Evolutionary conservation across 2,888 invertebrate genomes (phyloP).

Genomic region (Parasteatoda lunata): DNA sequence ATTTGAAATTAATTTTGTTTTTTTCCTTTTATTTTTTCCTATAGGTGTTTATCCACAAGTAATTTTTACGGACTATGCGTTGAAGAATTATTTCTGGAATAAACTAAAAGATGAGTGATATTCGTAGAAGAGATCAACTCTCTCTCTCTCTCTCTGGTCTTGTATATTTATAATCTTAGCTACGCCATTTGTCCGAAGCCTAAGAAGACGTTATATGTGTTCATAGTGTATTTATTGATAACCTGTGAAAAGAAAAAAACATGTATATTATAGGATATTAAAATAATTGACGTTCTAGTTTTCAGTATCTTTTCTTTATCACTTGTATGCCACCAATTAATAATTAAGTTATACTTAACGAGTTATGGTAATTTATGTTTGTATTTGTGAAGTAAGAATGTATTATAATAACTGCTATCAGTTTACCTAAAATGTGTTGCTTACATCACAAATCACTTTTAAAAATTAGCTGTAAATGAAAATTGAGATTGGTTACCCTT

Average conservation of each 20-base stretch:
- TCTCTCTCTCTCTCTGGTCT: conserved; percentile 25
- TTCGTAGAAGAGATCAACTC: conserved; percentile 50
- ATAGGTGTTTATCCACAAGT: conserved; percentile 67
- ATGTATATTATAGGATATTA: conserved; percentile 69
- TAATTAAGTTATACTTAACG: too few species aligned
- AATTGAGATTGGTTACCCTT: too few species aligned
- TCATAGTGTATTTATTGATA: conserved; percentile 69
- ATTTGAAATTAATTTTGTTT: conserved; percentile 27
- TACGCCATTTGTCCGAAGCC: conserved; percentile 51
- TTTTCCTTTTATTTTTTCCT: conserved; percentile 49
- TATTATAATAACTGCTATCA: too few species aligned
- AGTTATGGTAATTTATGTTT: too few species aligned
- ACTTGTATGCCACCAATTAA: conserved; percentile 44
- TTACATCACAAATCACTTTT: too few species aligned
- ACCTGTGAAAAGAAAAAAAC: conserved; percentile 62
- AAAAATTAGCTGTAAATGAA: too few species aligned
- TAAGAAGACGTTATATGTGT: conserved; percentile 63
- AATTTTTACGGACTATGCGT: conserved; percentile 60
- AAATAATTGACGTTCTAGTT: conserved; percentile 68
- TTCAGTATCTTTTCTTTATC: conserved; percentile 42
- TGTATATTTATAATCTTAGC: conserved; percentile 62
- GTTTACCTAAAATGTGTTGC: too few species aligned
- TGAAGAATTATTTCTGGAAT: conserved; percentile 67
- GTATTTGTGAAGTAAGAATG: too few species aligned
- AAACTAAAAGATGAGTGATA: conserved; percentile 60